These are phyloP conservation scores for Aspidiotus destructor DNA, from an alignment of 2,888 invertebrate genomes.

Conservation along the genomic window DNA sequence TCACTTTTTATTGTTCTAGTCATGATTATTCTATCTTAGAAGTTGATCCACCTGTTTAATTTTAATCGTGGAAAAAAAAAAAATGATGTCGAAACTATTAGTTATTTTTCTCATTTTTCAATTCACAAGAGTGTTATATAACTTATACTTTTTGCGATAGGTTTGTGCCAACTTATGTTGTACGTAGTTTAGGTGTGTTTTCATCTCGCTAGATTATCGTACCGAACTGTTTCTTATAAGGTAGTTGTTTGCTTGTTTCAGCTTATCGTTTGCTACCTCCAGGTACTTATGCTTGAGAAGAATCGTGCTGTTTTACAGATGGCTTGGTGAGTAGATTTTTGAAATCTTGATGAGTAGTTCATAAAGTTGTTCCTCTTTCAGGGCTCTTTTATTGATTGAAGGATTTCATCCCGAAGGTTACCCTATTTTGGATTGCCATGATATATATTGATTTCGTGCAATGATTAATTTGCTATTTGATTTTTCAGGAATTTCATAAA, in stretches of 20 bases:
- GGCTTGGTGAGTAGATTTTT: slow-evolving; percentile 60
- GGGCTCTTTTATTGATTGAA: too few relatives aligned
- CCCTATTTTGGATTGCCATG: not conserved
- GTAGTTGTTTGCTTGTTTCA: slow-evolving; percentile 40
- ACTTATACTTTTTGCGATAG: slow-evolving; percentile 3
- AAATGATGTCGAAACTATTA: too few relatives aligned
- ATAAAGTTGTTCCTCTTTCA: not conserved
- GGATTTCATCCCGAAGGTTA: too few relatives aligned
- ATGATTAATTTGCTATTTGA: slow-evolving; percentile 9
- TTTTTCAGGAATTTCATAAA: slow-evolving; percentile 89
- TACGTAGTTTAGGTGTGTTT: too few relatives aligned
- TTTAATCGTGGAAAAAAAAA: too few relatives aligned
- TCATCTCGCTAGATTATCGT: too few relatives aligned
- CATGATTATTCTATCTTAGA: too few relatives aligned
- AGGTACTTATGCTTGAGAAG: slow-evolving; percentile 79
- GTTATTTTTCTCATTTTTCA: too few relatives aligned
- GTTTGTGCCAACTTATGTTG: slow-evolving; percentile 10
- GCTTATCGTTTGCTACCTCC: slow-evolving; percentile 87
- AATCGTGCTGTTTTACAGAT: slow-evolving; percentile 85
- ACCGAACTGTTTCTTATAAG: too few relatives aligned
- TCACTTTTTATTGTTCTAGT: too few relatives aligned
- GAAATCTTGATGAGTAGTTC: not conserved
- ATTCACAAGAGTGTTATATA: too few relatives aligned
- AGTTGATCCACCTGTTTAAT: too few relatives aligned
- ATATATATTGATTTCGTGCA: not conserved